These are phyloP conservation scores for Silurus glanis DNA, from an alignment of 2,113 vertebrate genomes.

Conservation along the genomic window DNA sequence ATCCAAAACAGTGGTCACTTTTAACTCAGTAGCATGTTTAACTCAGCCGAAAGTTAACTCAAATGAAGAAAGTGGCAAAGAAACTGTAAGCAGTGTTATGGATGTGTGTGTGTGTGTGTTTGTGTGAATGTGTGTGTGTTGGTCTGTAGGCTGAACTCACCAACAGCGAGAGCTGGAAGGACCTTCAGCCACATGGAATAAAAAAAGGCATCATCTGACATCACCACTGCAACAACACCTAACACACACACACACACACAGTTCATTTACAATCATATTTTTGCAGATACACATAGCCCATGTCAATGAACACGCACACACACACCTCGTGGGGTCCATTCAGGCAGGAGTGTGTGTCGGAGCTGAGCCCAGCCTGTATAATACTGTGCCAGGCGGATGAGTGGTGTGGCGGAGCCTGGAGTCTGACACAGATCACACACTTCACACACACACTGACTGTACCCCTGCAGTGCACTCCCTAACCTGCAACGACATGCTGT, in stretches of 20 bases:
- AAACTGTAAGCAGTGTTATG: neutral
- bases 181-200: slow-evolving; percentile 70
- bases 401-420: slow-evolving; percentile 57
- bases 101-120: slow-evolving; percentile 22
- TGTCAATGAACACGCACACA: neutral
- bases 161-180: slow-evolving; percentile 72
- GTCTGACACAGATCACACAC: slow-evolving; percentile 64
- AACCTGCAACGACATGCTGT: slow-evolving; percentile 54
- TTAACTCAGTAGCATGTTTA: no score
- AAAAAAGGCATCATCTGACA: slow-evolving; percentile 68
- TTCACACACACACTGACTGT: slow-evolving; percentile 67
- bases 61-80: neutral
- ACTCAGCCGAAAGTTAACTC: no score
- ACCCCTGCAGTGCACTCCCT: slow-evolving; percentile 62
- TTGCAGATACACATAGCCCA: neutral
- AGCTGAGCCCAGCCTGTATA: slow-evolving; percentile 75
- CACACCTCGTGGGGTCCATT: slow-evolving; percentile 66
- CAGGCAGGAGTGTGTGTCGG: slow-evolving; percentile 63
- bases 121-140: slow-evolving; percentile 6
- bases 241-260: slow-evolving; percentile 20
- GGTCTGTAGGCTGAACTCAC: slow-evolving; percentile 56
- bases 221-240: slow-evolving; percentile 71
- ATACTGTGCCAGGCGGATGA: slow-evolving; percentile 71
- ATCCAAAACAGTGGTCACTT: no score
- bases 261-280: neutral